Conservation (phyloP, 2,113 vertebrate genomes). For the Mus pahari region DNA sequence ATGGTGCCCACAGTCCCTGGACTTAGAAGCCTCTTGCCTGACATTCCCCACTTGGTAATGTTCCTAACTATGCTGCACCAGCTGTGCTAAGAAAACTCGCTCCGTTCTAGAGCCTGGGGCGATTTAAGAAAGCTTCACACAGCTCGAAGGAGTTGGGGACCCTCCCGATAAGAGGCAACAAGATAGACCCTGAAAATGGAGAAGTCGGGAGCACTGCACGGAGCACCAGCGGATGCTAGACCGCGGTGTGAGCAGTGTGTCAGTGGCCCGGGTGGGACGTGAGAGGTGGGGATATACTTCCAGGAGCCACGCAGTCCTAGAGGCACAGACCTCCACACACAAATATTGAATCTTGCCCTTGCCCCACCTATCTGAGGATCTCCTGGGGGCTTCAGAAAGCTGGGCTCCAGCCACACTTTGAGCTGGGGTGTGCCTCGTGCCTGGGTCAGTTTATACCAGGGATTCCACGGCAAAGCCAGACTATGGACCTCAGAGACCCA, state of each 20-base stretch:
- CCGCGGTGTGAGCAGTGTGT: fast-evolving
- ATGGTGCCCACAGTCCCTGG: neutral
- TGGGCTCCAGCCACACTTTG: neutral
- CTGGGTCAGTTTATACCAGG: neutral
- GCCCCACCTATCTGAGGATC: fast-evolving
- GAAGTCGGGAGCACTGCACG: fast-evolving
- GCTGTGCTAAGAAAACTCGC: neutral
- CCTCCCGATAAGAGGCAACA: neutral
- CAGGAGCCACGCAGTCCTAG: neutral
- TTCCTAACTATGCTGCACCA: fast-evolving
- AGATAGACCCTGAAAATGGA: neutral
- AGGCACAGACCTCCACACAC: fast-evolving
- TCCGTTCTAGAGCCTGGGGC: fast-evolving
- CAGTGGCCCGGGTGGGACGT: fast-evolving
- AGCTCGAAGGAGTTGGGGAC: neutral
- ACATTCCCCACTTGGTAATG: neutral
- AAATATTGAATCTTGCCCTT: too few species aligned
- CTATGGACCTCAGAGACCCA: fast-evolving
- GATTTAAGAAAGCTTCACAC: fast-evolving
- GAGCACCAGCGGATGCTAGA: neutral
- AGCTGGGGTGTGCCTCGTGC: fast-evolving
- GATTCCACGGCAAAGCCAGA: fast-evolving
- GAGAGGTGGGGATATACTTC: neutral
- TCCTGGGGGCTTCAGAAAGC: neutral
- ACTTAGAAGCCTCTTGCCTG: neutral